Evolutionary conservation across 2,797 vertebrate genomes (phyloP), one percentile per base, ranked within the genome.

Genomic region (Thunnus albacares): DNA sequence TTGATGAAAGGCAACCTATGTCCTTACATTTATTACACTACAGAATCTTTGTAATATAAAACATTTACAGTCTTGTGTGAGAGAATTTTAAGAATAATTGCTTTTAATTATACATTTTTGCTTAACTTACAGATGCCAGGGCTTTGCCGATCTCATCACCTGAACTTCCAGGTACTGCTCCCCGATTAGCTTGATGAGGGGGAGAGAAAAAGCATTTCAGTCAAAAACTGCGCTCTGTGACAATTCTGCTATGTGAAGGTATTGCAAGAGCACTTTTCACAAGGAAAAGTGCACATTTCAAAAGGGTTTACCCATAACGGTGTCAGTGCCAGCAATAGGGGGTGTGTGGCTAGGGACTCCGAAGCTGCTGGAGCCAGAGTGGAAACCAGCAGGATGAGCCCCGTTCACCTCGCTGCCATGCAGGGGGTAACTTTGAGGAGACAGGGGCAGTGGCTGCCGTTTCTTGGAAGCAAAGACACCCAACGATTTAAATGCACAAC

Each of bases 91-190:
- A 14, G 3, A 24, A 65, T 14, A 43, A 15, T 18, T 60, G 38
- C 13, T 28, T 43, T 30, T n/a, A 13, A 64, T 56, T 43, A 6
- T 6, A 2, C 15, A 30, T 56, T 59, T 45, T 75, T 30, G 41
- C 53, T 61, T 5, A 55, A 90, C 98, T 97, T 94, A 99, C 98
- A 85, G 98, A 99, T 87, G 97, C 98, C 84, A 99, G 91, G 6
- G 98, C 98, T 95, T 99, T 99, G 87, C 98, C 98, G 13, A 99
- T 97, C 22, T 98, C 98, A 0, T 98, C 98, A 28, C 98, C 98
- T 0, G 98, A 99, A 93, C 98, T 99, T 81, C 97, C 96, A 7
- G 97, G 95, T 1, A 96, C 93, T 65, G 92, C 92, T 70, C 95
- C 96, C 69, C 97, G 94, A 89, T 96, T 96, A 51, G 95, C 98